Evolutionary conservation across 1,140 invertebrate genomes (phyloP).

Genomic region (Uloborus diversus): DNA sequence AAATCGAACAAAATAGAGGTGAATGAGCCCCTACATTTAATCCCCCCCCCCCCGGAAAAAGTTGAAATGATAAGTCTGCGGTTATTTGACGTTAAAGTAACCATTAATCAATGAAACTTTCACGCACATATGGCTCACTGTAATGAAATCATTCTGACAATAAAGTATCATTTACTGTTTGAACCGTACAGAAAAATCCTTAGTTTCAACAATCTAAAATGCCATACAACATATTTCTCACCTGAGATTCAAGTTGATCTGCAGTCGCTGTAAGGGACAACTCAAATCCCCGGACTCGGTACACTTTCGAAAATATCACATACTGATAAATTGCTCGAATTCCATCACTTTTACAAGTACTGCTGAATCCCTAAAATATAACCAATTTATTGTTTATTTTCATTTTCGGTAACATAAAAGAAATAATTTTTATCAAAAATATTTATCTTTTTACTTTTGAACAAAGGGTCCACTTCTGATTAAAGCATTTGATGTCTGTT

Average conservation of each 20-base stretch:
- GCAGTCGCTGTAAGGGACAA: slow-evolving; percentile 57
- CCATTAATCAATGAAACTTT: too few species aligned
- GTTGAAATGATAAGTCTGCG: too few species aligned
- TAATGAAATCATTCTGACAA: too few species aligned
- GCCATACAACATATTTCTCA: slow-evolving; percentile 26
- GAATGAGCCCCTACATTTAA: too few species aligned
- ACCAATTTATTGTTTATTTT: slow-evolving; percentile 9
- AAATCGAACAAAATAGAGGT: too few species aligned
- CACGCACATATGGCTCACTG: too few species aligned
- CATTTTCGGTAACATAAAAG: not conserved
- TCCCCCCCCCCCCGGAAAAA: too few species aligned
- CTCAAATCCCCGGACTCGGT: slow-evolving; percentile 41
- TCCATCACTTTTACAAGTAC: slow-evolving; percentile 57
- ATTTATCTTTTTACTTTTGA: slow-evolving; percentile 51
- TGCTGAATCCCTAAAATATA: slow-evolving; percentile 58
- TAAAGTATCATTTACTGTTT: too few species aligned
- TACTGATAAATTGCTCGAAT: slow-evolving; percentile 60
- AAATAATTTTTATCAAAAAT: not conserved
- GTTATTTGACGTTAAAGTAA: too few species aligned
- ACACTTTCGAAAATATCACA: slow-evolving; percentile 48
- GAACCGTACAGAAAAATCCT: too few species aligned
- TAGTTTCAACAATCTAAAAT: too few species aligned
- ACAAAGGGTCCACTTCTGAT: slow-evolving; percentile 58
- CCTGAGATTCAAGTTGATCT: slow-evolving; percentile 57
- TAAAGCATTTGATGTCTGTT: slow-evolving; percentile 58